Evolutionary conservation across 2,113 vertebrate genomes (phyloP).

Genomic region (Ariopsis seemanni): DNA sequence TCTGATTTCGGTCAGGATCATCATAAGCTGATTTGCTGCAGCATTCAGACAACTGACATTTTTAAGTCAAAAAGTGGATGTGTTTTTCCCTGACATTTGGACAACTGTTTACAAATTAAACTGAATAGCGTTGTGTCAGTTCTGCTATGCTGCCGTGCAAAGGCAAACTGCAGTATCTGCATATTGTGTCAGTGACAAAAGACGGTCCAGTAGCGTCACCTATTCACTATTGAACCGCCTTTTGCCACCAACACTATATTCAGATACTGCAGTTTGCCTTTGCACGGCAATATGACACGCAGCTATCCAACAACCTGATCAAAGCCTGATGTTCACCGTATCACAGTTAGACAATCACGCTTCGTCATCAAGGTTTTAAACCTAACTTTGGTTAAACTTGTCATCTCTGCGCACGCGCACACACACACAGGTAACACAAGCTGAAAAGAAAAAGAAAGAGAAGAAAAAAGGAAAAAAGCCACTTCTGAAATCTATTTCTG

Average conservation of each 20-base stretch:
- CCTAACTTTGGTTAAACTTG: not conserved
- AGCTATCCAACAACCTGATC: not conserved
- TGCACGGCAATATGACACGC: too few species aligned
- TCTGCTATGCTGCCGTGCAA: not conserved
- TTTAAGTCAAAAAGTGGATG: not conserved
- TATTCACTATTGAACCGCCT: too few species aligned
- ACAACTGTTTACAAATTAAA: not conserved
- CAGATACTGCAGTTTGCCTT: too few species aligned
- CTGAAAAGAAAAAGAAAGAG: too few species aligned
- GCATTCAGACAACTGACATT: not conserved
- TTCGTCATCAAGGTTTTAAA: not conserved
- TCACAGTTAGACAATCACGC: not conserved
- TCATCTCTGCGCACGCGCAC: not conserved
- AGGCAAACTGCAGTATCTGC: too few species aligned
- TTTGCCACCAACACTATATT: too few species aligned
- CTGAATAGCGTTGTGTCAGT: not conserved
- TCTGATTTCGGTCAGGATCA: not conserved
- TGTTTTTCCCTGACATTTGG: not conserved
- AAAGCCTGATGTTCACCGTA: not conserved
- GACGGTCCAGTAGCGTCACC: too few species aligned
- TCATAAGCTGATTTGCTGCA: not conserved
- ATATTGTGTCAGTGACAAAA: too few species aligned
- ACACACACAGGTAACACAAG: too few species aligned
- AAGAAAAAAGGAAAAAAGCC: not conserved
- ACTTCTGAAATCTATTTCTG: not conserved